A percentile compares a stretch with the other conserved stretches of the same genome.
Conservation (phyloP, 2,888 invertebrate genomes). For the Unio delphinus region DNA sequence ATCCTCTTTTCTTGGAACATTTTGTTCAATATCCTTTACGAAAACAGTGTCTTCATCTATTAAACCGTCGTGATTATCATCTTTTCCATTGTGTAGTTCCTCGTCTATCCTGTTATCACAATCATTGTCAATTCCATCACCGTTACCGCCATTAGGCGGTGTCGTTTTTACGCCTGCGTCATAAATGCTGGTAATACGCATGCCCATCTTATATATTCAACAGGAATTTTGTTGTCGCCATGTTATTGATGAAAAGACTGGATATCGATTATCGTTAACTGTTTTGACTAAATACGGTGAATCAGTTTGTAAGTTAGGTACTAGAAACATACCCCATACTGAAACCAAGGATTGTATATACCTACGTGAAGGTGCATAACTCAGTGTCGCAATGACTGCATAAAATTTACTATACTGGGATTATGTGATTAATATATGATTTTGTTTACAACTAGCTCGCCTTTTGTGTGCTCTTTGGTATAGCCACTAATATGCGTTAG, state of each 20-base stretch:
- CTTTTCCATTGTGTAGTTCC: conserved; percentile 30
- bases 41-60: conserved; percentile 42
- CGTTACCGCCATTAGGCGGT: conserved; percentile 29
- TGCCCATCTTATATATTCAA: conserved; percentile 43
- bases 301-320: conserved; percentile 10
- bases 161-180: conserved; percentile 33
- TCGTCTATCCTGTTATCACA: conserved; percentile 50
- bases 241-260: conserved; percentile 18
- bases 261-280: conserved; percentile 16
- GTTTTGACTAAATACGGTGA: conserved; percentile 15
- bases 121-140: conserved; percentile 54
- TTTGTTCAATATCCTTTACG: conserved; percentile 8
- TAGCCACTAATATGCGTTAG: too few relatives aligned
- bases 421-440: too few relatives aligned
- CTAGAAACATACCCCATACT: conserved; percentile 26
- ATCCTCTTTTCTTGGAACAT: conserved; percentile 6
- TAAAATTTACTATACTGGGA: too few relatives aligned
- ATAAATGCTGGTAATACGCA: conserved; percentile 40
- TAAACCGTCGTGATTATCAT: conserved; percentile 39
- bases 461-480: too few relatives aligned
- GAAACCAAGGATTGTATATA: conserved; percentile 17
- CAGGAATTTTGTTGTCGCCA: conserved; percentile 18
- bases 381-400: too few relatives aligned
- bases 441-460: too few relatives aligned
- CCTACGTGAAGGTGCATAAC: too few relatives aligned